These are phyloP conservation scores for Chloromyia formosa DNA, from an alignment of 2,888 invertebrate genomes.

Conservation along the genomic window DNA sequence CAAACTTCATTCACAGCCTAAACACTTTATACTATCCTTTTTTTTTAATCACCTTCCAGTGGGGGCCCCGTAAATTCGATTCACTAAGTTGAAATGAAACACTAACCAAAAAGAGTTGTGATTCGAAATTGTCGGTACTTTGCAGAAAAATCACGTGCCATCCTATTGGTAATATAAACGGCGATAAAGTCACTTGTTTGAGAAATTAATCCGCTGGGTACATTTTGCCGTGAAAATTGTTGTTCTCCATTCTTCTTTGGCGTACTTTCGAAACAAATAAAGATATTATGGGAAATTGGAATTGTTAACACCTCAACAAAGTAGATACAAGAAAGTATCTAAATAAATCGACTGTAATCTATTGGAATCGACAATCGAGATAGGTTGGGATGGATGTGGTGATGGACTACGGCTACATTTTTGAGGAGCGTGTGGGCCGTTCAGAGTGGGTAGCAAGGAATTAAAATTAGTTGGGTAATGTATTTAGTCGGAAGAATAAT, in stretches of 20 bases:
- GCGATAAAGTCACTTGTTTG: constrained; percentile 34
- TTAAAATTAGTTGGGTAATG: no score
- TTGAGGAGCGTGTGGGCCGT: no score
- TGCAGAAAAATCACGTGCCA: constrained; percentile 31
- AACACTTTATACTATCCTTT: no score
- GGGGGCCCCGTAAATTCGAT: no score
- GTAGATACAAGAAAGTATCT: not conserved
- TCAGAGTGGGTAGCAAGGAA: no score
- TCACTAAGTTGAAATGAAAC: not conserved
- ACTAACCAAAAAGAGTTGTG: not conserved
- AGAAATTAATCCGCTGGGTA: constrained; percentile 41
- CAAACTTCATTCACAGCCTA: no score
- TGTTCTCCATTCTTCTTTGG: not conserved
- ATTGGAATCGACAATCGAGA: no score
- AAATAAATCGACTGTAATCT: no score
- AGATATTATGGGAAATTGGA: not conserved
- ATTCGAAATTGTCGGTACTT: constrained; percentile 22
- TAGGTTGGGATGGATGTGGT: no score
- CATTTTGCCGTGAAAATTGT: constrained; percentile 13
- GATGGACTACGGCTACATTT: no score
- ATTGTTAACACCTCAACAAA: constrained; percentile 1
- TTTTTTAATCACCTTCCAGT: no score
- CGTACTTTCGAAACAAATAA: not conserved
- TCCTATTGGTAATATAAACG: constrained; percentile 26
- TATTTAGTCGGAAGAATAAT: no score